A percentile compares a stretch with the other conserved stretches of the same genome.
Conservation (phyloP, 37 sponge, comb jelly and placozoan genomes). For the Diacarnus erythraeanus region DNA sequence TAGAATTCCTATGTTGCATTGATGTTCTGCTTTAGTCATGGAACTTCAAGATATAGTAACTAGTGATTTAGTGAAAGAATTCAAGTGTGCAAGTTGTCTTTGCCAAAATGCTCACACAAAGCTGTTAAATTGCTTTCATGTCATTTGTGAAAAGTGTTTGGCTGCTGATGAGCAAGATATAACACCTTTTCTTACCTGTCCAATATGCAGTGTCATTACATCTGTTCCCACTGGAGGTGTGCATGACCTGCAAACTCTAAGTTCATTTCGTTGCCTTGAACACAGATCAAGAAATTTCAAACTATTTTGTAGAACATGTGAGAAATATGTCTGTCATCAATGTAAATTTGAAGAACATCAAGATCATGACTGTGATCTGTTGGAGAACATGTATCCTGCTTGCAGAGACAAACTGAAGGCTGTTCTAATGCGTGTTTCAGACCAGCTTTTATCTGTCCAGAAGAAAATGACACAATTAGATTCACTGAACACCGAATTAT, state of each 20-base stretch:
- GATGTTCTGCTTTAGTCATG: too few relatives aligned
- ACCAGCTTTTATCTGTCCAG: not conserved
- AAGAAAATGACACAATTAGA: not conserved
- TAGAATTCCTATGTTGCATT: too few relatives aligned
- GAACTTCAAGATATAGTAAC: too few relatives aligned
- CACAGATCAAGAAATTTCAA: not conserved
- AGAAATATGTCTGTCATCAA: not conserved
- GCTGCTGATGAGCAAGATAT: not conserved
- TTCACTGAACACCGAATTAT: not conserved
- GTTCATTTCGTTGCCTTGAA: not conserved
- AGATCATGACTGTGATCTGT: not conserved
- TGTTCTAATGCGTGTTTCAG: not conserved
- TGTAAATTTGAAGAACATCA: not conserved
- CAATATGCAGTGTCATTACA: not conserved
- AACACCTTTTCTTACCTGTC: not conserved
- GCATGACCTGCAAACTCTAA: not conserved
- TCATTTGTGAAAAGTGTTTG: not conserved
- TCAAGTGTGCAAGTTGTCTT: not conserved
- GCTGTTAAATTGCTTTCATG: conserved; percentile 6
- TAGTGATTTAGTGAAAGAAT: not conserved
- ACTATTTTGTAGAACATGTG: not conserved
- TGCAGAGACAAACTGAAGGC: not conserved
- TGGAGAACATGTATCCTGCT: not conserved
- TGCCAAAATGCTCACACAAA: not conserved
- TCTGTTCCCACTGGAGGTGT: not conserved